Percentiles rank a stretch among this genome's conserved stretches.
Evolutionary conservation across 1,140 invertebrate genomes (phyloP).

Genomic region (Drosophila mayri): DNA sequence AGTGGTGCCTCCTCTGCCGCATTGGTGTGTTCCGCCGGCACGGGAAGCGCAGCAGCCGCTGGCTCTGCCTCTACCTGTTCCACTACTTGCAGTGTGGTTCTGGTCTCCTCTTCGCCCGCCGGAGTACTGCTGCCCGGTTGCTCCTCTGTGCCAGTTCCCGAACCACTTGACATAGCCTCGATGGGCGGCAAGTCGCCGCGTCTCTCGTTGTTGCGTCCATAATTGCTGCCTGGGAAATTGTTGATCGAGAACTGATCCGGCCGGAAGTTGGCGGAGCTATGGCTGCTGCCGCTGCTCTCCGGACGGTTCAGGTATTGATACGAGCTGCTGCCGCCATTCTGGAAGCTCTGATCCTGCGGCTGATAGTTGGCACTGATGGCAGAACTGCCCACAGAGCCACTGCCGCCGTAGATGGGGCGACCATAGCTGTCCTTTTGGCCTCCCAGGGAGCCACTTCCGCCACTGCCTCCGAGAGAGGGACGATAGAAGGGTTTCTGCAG

Average conservation of each 20-base stretch:
- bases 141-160: slow-evolving; percentile 32
- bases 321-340: slow-evolving; percentile 59
- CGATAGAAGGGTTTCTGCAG: slow-evolving; percentile 82
- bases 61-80: slow-evolving; percentile 43
- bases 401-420: slow-evolving; percentile 70
- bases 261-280: slow-evolving; percentile 72
- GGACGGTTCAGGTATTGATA: slow-evolving; percentile 84
- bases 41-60: slow-evolving; percentile 22
- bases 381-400: slow-evolving; percentile 48
- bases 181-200: slow-evolving; percentile 74
- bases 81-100: slow-evolving; percentile 67
- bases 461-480: slow-evolving; percentile 37
- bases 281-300: slow-evolving; percentile 67
- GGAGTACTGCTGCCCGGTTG: slow-evolving; percentile 71
- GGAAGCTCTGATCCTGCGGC: slow-evolving; percentile 69
- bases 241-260: slow-evolving; percentile 77
- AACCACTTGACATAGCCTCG: slow-evolving; percentile 59
- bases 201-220: slow-evolving; percentile 80
- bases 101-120: slow-evolving; percentile 69
- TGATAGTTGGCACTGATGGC: slow-evolving; percentile 76
- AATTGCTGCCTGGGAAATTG: slow-evolving; percentile 78
- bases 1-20: slow-evolving; percentile 22
- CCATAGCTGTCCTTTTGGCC: slow-evolving; percentile 76
- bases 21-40: slow-evolving; percentile 37
- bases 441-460: slow-evolving; percentile 21